Evolutionary conservation across 2,113 vertebrate species (phyloP), one percentile per base, ranked within the genome.

Genomic region (Rutilus rutilus): DNA sequence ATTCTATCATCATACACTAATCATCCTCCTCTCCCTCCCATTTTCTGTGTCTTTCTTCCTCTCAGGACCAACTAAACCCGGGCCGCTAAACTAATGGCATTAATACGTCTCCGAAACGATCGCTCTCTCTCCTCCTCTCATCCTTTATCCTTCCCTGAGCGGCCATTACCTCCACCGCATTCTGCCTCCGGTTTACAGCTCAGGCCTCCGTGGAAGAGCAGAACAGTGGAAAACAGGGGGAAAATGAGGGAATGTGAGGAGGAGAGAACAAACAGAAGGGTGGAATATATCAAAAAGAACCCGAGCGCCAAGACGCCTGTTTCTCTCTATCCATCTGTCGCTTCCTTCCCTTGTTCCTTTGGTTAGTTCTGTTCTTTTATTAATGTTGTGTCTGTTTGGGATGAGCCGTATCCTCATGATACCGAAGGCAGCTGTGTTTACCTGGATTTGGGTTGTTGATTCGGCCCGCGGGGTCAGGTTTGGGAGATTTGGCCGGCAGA

Each of bases 81-180:
- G 88, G 90, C 90, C 84, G 86, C 89, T 87, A 89, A 94, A 93
- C 93, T 93, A 95, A 94, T 94, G 92, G 93, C 91, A 92, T 90
- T 94, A 93, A 95, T 95, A 94, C 94, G 87, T 94, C 92, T 92
- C 90, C 89, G 90, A 92, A 94, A 93, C 86, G 91, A 92, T 81
- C 90, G 92, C 88, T 86, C 89, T 65, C 91, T 86, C 91, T 86
- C 78, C 85, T 85, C 90, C 86, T 74, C 69, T 62, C 57, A 78
- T 62, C 33, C 85, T 88, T 86, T 90, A 91, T 86, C 88, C 87
- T 90, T 92, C 94, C 94, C 95, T 85, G 86, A 91, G 92, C 91
- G 91, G 92, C 92, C 90, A 94, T 95, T 94, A 95, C 91, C 92
- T 93, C 6, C 89, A 91, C 90, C 88, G 86, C 92, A 92, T 91